Evolutionary conservation across 2,113 vertebrate genomes (phyloP).

Genomic region (Oenanthe melanoleuca): DNA sequence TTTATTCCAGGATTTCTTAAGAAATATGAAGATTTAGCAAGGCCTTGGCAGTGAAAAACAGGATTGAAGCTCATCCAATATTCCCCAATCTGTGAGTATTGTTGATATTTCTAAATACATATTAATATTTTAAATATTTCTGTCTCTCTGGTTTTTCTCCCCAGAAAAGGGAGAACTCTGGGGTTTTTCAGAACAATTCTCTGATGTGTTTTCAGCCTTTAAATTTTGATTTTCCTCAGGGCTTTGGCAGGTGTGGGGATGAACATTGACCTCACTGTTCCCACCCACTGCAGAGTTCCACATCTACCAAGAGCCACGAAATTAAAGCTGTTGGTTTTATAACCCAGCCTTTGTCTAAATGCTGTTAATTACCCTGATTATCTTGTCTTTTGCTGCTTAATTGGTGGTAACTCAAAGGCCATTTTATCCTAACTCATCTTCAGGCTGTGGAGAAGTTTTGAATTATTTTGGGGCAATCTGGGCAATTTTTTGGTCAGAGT

Average conservation of each 20-base stretch:
- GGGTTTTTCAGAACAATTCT: background rate
- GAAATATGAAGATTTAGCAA: background rate
- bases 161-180: accelerated
- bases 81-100: background rate
- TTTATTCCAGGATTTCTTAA: background rate
- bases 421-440: background rate
- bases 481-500: background rate
- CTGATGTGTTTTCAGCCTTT: background rate
- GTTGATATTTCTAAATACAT: background rate
- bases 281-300: background rate
- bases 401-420: background rate
- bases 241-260: background rate
- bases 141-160: background rate
- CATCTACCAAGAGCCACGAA: background rate
- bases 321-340: background rate
- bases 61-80: background rate
- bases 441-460: background rate
- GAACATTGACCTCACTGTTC: background rate
- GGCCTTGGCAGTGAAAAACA: background rate
- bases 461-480: background rate
- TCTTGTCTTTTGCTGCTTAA: conserved; percentile 26
- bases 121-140: background rate
- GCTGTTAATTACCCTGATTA: conserved; percentile 35
- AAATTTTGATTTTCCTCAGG: background rate
- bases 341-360: background rate